phyloP scores from a whole-genome alignment of 2,888 invertebrate species.

The Hoplodrina blanda region DNA sequence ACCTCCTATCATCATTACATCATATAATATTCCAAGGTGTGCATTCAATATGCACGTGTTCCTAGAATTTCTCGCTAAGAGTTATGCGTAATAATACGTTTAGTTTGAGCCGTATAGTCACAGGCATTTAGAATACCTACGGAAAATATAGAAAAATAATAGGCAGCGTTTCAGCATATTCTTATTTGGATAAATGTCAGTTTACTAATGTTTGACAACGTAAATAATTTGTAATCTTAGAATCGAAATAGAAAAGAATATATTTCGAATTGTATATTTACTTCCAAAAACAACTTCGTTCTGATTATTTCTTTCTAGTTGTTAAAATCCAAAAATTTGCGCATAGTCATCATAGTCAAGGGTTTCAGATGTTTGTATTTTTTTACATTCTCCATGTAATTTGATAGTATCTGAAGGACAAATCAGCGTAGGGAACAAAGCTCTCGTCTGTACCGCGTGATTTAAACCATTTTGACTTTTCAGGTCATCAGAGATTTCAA shows the following conservation, averaged over 20 bases:
- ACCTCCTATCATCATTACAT: slow-evolving; percentile 17
- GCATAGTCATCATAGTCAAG: slow-evolving; percentile 2
- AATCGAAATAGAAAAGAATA: too few species aligned
- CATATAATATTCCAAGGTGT: slow-evolving; percentile 31
- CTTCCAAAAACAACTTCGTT: neutral
- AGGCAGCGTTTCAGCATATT: neutral
- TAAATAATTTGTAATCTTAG: too few species aligned
- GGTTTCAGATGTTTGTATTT: neutral
- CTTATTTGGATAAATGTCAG: neutral
- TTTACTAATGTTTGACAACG: neutral
- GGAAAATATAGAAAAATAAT: neutral
- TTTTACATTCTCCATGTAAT: slow-evolving; percentile 2
- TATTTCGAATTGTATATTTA: neutral
- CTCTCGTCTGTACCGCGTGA: slow-evolving; percentile 13
- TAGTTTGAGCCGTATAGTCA: slow-evolving; percentile 9
- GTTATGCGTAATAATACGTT: slow-evolving; percentile 32
- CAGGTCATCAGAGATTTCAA: neutral
- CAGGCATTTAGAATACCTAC: slow-evolving; percentile 7
- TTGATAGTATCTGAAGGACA: slow-evolving; percentile 14
- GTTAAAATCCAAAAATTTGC: neutral
- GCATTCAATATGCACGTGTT: slow-evolving; percentile 28
- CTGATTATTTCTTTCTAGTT: too few species aligned
- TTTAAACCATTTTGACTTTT: neutral
- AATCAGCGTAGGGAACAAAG: neutral
- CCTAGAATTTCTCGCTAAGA: slow-evolving; percentile 14